Percentiles rank a stretch among this genome's conserved stretches.
phyloP scores from a whole-genome alignment of 2,113 vertebrate species.

The Channa maculata region DNA sequence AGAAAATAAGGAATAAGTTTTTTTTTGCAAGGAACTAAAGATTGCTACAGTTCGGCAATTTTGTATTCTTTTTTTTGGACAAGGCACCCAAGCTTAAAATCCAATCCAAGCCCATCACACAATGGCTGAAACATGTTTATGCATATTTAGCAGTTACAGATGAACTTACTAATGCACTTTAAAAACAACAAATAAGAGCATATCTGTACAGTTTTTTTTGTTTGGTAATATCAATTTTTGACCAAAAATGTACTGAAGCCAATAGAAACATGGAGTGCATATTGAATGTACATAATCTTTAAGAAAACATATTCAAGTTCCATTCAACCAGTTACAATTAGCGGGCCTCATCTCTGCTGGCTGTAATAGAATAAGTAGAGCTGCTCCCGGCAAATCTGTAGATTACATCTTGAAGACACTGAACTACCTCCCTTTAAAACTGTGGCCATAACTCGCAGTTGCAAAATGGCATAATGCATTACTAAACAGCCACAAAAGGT shows the following conservation, averaged over 20 bases:
- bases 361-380: background rate
- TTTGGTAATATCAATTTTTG: too few species aligned
- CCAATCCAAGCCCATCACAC: too few species aligned
- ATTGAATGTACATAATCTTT: background rate
- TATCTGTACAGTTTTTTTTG: too few species aligned
- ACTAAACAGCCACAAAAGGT: slow-evolving; percentile 67
- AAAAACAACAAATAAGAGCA: too few species aligned
- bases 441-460: slow-evolving; percentile 46
- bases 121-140: too few species aligned
- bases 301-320: background rate
- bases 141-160: too few species aligned
- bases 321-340: background rate
- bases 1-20: background rate
- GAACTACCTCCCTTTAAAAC: slow-evolving; percentile 25
- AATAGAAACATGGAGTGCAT: background rate
- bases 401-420: slow-evolving; percentile 42
- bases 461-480: slow-evolving; percentile 65
- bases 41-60: too few species aligned
- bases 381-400: slow-evolving; percentile 1
- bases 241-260: background rate
- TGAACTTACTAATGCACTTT: too few species aligned
- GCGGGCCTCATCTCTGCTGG: background rate
- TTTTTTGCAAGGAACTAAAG: too few species aligned
- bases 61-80: too few species aligned
- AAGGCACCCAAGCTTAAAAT: too few species aligned